phyloP scores from a whole-genome alignment of 2,113 vertebrate species.

The Diphyllodes magnificus region DNA sequence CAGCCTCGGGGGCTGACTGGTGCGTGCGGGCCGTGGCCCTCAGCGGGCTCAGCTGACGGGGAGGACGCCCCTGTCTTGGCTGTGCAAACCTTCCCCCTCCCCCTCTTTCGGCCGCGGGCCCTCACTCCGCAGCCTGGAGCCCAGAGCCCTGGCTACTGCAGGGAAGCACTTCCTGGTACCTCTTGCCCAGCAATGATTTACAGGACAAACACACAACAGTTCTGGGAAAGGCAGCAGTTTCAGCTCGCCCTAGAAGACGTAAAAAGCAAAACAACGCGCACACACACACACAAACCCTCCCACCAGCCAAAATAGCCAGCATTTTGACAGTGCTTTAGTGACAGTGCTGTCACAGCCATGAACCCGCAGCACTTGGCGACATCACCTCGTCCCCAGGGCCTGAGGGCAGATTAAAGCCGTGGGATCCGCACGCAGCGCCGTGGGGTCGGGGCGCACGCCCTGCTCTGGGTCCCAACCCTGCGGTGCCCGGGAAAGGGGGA shows the following conservation, averaged over 20 bases:
- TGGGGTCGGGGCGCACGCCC: fast-evolving
- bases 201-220: neutral
- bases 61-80: neutral
- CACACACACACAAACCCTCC: neutral
- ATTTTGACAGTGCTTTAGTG: neutral
- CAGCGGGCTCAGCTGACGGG: neutral
- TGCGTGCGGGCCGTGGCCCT: neutral
- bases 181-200: neutral
- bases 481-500: fast-evolving
- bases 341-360: fast-evolving
- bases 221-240: neutral
- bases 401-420: neutral
- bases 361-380: fast-evolving
- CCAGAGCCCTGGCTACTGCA: neutral
- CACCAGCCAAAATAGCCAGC: neutral
- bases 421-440: fast-evolving
- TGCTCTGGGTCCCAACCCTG: neutral
- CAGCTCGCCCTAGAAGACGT: neutral
- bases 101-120: neutral
- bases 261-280: neutral
- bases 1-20: fast-evolving
- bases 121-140: neutral
- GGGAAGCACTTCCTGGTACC: neutral
- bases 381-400: fast-evolving
- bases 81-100: neutral